phyloP scores from a whole-genome alignment of 2,113 vertebrate genomes.

The Oenanthe oenanthe region DNA sequence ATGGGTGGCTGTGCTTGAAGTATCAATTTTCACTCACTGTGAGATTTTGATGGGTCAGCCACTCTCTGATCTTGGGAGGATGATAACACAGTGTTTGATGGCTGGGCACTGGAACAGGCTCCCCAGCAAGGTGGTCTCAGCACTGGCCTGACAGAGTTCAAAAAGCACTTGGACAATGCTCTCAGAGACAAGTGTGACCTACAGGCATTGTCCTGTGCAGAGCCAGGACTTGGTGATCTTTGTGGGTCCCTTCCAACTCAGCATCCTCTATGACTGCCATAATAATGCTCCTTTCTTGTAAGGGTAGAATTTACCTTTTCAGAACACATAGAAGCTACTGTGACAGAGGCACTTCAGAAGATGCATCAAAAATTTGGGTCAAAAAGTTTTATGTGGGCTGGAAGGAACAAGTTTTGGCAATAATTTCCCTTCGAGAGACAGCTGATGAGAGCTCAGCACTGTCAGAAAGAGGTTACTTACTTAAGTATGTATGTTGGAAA shows the following conservation, averaged over 20 bases:
- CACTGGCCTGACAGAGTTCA: background rate
- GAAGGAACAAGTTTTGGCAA: background rate
- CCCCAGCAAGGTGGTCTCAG: background rate
- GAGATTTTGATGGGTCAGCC: background rate
- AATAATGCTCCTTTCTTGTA: background rate
- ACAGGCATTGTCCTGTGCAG: background rate
- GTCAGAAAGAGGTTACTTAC: background rate
- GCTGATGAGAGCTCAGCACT: background rate
- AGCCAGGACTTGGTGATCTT: background rate
- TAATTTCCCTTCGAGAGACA: background rate
- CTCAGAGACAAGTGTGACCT: background rate
- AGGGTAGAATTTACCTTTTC: background rate
- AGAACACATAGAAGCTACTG: background rate
- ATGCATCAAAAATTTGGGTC: background rate
- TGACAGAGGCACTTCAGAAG: background rate
- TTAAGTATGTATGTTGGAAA: background rate
- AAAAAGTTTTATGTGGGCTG: background rate
- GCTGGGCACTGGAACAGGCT: background rate
- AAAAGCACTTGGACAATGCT: rapidly evolving
- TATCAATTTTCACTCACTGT: background rate
- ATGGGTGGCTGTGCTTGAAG: background rate
- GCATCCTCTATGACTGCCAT: background rate
- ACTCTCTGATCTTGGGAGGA: background rate
- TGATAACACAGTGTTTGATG: background rate
- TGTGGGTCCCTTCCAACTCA: background rate